Evolutionary conservation across 2,797 vertebrate genomes (phyloP), one percentile per base, ranked within the genome.

Genomic region (Zenarchopterus dispar): DNA sequence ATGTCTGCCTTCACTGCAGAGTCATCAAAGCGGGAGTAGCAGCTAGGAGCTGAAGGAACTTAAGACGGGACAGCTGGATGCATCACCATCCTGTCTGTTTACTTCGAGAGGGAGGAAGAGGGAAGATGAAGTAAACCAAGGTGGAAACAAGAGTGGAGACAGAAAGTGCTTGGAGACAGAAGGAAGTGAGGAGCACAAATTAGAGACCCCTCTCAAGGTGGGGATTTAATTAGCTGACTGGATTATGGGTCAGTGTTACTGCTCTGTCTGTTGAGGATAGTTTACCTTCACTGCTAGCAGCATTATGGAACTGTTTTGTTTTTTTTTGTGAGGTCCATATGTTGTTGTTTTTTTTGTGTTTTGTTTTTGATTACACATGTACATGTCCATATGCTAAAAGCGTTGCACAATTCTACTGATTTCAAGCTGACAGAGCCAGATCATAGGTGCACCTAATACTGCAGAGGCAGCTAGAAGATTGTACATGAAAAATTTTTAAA

Each of bases 1-100:
- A 90, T 90, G 88, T 88, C 88, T 80, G 80, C 87, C 73, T 84
- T 81, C 80, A 51, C 77, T 87, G 87, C 83, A 83, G 69, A 91
- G 86, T 90, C 87, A 86, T 88, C 88, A 91, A 88, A 89, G 84
- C 80, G 53, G 67, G 67, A 81, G 73, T 54, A 68, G 70, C 78
- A 65, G 82, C 86, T 64, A 73, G 49, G 75, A 82, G 82, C 79
- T 76, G 83, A 80, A 56, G 78, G 67, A 88, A 82, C 81, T 84
- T 84, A 84, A 83, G 80, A 79, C 31, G 16, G 82, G 84, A 84
- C 87, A 81, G 84, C 85, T 88, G 82, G 80, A 89, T 89, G 80
- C 79, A 85, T 88, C 81, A 84, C 56, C 61, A 39, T 53, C 69
- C 44, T 82, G 77, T 82, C 81, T 86, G 51, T 84, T 86, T 84